Percentiles rank a stretch among this genome's conserved stretches.
These are phyloP conservation scores for Brachionus asplanchnoidis DNA, from an alignment of 1,140 invertebrate species.

Conservation along the genomic window DNA sequence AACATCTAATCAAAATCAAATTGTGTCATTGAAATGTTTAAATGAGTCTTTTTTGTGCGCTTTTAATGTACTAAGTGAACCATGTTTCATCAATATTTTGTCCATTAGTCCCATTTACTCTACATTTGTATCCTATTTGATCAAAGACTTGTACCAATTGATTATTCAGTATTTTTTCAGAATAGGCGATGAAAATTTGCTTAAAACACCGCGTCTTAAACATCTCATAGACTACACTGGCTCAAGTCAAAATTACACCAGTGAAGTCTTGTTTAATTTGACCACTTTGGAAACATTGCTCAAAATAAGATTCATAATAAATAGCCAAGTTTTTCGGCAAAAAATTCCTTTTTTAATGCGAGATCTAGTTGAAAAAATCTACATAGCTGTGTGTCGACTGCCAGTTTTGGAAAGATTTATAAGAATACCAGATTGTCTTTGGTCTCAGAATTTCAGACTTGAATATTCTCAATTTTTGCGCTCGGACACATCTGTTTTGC, in stretches of 20 bases:
- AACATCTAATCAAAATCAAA: neutral
- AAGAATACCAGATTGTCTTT: constrained; percentile 4
- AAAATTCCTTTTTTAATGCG: constrained; percentile 56
- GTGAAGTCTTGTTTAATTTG: constrained; percentile 5
- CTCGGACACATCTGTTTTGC: neutral
- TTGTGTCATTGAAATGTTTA: neutral
- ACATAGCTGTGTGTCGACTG: constrained; percentile 14
- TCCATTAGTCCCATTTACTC: neutral
- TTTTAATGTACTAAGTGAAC: neutral
- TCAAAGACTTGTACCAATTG: constrained; percentile 22
- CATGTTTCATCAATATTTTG: neutral
- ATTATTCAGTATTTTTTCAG: constrained; percentile 27
- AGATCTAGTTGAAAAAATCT: constrained; percentile 28
- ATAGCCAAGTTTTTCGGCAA: constrained; percentile 58
- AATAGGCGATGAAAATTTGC: neutral
- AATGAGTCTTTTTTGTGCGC: constrained; percentile 6
- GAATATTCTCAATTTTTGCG: constrained; percentile 8
- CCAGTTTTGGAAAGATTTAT: constrained; percentile 29
- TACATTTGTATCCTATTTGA: neutral
- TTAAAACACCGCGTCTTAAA: neutral
- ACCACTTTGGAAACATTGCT: constrained; percentile 2
- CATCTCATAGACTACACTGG: neutral
- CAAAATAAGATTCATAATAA: constrained; percentile 44
- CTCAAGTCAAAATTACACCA: neutral
- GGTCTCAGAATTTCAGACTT: neutral